Percentiles rank a stretch among this genome's conserved stretches.
Conservation (phyloP, 2,888 invertebrate genomes). For the Neoaliturus tenellus region DNA sequence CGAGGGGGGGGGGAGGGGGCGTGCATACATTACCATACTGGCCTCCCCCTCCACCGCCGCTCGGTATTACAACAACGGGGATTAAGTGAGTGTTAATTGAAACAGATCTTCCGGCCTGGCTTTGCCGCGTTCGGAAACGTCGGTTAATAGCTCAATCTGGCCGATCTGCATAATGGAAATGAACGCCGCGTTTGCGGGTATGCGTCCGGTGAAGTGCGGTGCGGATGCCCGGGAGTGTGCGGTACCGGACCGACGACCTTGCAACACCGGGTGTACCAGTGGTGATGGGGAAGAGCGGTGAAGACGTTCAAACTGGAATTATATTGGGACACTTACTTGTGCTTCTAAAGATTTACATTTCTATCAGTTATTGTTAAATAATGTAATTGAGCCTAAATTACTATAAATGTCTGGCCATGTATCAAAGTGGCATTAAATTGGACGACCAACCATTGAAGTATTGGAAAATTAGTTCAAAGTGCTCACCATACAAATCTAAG, state of each 20-base stretch:
- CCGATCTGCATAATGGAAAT: conserved; percentile 39
- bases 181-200: neutral
- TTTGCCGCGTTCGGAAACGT: conserved; percentile 20
- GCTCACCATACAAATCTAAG: too few species aligned
- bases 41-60: neutral
- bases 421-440: too few species aligned
- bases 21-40: conserved; percentile 24
- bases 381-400: too few species aligned
- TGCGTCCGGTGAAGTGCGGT: neutral
- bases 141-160: conserved; percentile 34
- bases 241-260: neutral
- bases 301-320: too few species aligned
- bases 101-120: conserved; percentile 25
- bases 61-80: conserved; percentile 8
- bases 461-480: too few species aligned
- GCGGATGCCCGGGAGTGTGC: neutral
- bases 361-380: too few species aligned
- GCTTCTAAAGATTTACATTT: too few species aligned
- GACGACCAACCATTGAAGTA: too few species aligned
- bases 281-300: too few species aligned
- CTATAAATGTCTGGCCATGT: too few species aligned
- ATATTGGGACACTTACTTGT: too few species aligned
- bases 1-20: conserved; percentile 13
- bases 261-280: too few species aligned
- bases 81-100: conserved; percentile 45